Evolutionary conservation across 2,888 invertebrate species (phyloP), one percentile per base, ranked within the genome.

Genomic region (Hecatera dysodea): DNA sequence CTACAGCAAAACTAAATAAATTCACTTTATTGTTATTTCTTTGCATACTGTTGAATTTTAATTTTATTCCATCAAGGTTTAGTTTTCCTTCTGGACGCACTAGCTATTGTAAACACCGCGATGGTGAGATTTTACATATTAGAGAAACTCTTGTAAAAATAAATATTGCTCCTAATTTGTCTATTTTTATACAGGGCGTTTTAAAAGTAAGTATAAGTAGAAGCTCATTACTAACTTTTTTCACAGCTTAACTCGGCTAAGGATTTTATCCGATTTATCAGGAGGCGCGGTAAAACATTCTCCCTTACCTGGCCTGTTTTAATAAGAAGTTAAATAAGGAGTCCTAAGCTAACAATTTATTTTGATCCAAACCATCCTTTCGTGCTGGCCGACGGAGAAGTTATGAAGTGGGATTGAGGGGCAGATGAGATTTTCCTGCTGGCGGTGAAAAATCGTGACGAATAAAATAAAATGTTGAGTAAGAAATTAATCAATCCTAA

Each of bases 281-380:
- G 75, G 56, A 71, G 74, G 72, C 67, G 61, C 60, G 76, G 67
- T 72, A 84, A 83, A 85, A 81, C 80, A 78, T 78, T 78, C 46
- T 76, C 39, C 80, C 77, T 72, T 75, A 69, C 72, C 60, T 66
- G 75, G 75, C 68, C 65, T 82, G 79, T 83, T 85, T 85, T 85
- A 85, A 81, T 85, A 85, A 84, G 82, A 85, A 85, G 85, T 82
- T 82, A 85, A 85, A 85, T 85, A 85, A 83, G 72, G 73, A 82
- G 85, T 84, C 85, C 85, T 85, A 84, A 85, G 85, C 85, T 81
- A 85, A 85, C 84, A 85, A 85, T 85, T 85, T 85, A 82, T 85
- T 85, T 85, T 76, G 82, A 81, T 83, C 82, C 76, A 68, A 78
- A 71, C 79, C 83, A 80, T 73, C 75, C 74, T 76, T 85, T 71